phyloP scores from a whole-genome alignment of 2,797 vertebrate species.

The Mycteria americana region DNA sequence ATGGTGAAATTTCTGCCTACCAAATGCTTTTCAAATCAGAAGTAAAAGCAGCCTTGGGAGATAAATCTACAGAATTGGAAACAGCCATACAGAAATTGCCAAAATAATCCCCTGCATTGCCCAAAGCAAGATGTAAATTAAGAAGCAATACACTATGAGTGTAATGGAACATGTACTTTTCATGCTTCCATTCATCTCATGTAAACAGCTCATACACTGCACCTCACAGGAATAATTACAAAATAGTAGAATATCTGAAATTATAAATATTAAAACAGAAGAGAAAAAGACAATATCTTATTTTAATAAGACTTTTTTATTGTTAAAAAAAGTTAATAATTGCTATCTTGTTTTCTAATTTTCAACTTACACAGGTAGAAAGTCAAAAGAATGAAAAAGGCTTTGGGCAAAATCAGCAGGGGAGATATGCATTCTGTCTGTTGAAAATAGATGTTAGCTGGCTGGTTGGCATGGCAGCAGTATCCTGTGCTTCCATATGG shows the following conservation, averaged over 20 bases:
- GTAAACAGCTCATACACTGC: slow-evolving; percentile 62
- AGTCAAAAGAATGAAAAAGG: slow-evolving; percentile 38
- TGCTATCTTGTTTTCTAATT: slow-evolving; percentile 48
- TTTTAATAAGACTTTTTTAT: not conserved
- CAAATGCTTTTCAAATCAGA: slow-evolving; percentile 65
- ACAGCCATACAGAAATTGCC: slow-evolving; percentile 55
- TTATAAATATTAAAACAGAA: slow-evolving; percentile 37
- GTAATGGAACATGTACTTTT: slow-evolving; percentile 71
- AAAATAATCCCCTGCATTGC: slow-evolving; percentile 61
- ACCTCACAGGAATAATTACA: slow-evolving; percentile 67
- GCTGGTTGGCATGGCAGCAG: slow-evolving; percentile 44
- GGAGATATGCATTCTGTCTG: not conserved
- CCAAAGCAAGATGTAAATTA: slow-evolving; percentile 75
- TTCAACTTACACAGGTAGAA: slow-evolving; percentile 4
- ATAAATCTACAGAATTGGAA: slow-evolving; percentile 67
- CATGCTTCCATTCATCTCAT: slow-evolving; percentile 71
- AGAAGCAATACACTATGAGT: slow-evolving; percentile 66
- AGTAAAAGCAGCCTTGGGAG: slow-evolving; percentile 61
- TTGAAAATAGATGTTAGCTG: slow-evolving; percentile 42
- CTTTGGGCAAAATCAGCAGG: slow-evolving; percentile 45
- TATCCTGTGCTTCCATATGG: not conserved
- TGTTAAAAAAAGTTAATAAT: slow-evolving; percentile 27
- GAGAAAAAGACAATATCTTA: not conserved
- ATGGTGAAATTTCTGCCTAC: slow-evolving; percentile 56
- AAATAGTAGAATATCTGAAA: slow-evolving; percentile 29